Evolutionary conservation across 2,888 invertebrate species (phyloP).

Genomic region (Syrphus vitripennis): DNA sequence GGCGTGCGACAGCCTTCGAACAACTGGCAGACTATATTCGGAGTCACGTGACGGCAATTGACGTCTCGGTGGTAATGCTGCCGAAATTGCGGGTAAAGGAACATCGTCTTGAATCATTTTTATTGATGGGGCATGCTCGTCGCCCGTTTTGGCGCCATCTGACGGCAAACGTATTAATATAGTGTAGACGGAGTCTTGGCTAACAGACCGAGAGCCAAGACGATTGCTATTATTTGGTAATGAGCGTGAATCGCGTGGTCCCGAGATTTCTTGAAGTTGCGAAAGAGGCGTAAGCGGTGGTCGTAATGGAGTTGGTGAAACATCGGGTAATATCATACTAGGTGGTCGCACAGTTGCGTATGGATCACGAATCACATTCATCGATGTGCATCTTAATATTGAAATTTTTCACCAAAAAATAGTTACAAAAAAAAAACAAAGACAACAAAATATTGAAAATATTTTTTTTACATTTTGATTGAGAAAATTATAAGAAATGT

Average conservation of each 20-base stretch:
- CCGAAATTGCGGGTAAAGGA: slow-evolving; percentile 77
- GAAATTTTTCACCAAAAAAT: neutral
- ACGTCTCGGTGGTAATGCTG: slow-evolving; percentile 80
- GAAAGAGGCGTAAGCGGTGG: slow-evolving; percentile 82
- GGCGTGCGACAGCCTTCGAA: slow-evolving; percentile 80
- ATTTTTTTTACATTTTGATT: neutral
- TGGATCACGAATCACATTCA: slow-evolving; percentile 91
- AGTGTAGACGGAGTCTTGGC: slow-evolving; percentile 93
- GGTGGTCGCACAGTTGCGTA: slow-evolving; percentile 84
- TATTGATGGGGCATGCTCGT: slow-evolving; percentile 87
- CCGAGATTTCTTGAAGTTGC: slow-evolving; percentile 80
- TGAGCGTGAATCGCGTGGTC: slow-evolving; percentile 84
- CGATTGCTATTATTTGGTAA: slow-evolving; percentile 83
- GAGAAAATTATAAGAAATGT: neutral
- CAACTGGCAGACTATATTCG: slow-evolving; percentile 83
- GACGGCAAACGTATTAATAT: slow-evolving; percentile 94
- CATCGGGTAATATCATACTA: slow-evolving; percentile 80
- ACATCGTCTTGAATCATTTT: slow-evolving; percentile 93
- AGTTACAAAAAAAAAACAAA: slow-evolving; percentile 19
- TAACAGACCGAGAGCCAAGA: slow-evolving; percentile 84
- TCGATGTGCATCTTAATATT: slow-evolving; percentile 87
- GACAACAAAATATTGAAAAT: slow-evolving; percentile 5
- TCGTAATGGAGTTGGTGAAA: slow-evolving; percentile 80
- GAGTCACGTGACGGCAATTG: slow-evolving; percentile 83
- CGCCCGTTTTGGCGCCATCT: slow-evolving; percentile 82